phyloP scores from a whole-genome alignment of 2,888 invertebrate species.

The Pollenia angustigena region DNA sequence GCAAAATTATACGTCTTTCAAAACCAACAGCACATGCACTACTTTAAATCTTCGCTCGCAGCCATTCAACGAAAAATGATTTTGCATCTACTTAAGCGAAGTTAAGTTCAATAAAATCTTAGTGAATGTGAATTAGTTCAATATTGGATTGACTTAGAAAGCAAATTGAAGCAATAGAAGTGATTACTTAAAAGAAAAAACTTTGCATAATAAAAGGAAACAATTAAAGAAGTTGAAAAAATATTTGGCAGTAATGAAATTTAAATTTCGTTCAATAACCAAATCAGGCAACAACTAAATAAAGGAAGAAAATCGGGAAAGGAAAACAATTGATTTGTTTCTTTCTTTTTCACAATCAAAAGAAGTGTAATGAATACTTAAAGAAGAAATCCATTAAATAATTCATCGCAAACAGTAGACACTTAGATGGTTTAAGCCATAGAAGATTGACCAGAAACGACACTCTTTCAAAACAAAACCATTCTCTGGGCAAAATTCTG shows the following conservation, averaged over 20 bases:
- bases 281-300: neutral
- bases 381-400: neutral
- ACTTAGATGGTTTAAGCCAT: neutral
- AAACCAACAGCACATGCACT: neutral
- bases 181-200: conserved; percentile 12
- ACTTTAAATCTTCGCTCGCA: neutral
- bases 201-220: neutral
- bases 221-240: neutral
- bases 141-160: conserved; percentile 24
- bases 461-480: too few relatives aligned
- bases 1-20: neutral
- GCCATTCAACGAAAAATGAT: neutral
- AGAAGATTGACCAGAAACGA: too few relatives aligned
- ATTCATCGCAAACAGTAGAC: neutral
- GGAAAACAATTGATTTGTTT: too few relatives aligned
- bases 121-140: conserved; percentile 14
- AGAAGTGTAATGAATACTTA: neutral
- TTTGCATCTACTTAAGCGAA: neutral
- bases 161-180: neutral
- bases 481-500: too few relatives aligned
- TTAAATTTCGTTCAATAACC: neutral
- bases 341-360: too few relatives aligned
- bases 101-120: neutral
- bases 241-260: neutral
- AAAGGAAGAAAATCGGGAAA: too few relatives aligned